A percentile compares a stretch with the other conserved stretches of the same genome.
Conservation (phyloP, 2,797 vertebrate species). For the Triplophysa bombifrons region DNA sequence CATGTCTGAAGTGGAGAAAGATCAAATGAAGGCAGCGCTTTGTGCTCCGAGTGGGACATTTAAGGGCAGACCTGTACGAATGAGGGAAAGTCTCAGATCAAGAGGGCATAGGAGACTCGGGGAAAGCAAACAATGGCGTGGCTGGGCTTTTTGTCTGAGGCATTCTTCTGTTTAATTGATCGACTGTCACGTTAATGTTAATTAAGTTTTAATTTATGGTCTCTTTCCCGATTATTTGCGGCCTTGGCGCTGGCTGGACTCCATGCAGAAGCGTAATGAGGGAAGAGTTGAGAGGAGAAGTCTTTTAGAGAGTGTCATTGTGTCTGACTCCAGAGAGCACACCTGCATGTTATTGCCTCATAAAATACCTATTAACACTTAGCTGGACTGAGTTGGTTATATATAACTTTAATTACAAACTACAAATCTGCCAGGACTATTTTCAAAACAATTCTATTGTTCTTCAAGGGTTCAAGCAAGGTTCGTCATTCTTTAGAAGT, state of each 20-base stretch:
- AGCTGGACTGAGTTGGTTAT: slow-evolving; percentile 66
- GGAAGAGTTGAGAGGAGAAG: slow-evolving; percentile 31
- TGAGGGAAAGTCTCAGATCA: slow-evolving; percentile 36
- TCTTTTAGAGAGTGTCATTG: slow-evolving; percentile 31
- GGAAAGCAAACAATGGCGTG: slow-evolving; percentile 41
- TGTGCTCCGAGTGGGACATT: slow-evolving; percentile 40
- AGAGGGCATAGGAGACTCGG: slow-evolving; percentile 19
- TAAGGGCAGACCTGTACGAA: slow-evolving; percentile 33
- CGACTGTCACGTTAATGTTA: slow-evolving; percentile 42
- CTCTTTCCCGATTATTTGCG: background rate
- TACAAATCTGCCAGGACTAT: slow-evolving; percentile 66
- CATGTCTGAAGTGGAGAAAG: slow-evolving; percentile 46
- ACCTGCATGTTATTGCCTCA: slow-evolving; percentile 65
- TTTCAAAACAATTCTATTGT: slow-evolving; percentile 64
- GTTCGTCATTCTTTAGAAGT: slow-evolving; percentile 65
- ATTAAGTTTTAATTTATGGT: slow-evolving; percentile 38
- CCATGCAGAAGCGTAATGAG: slow-evolving; percentile 20
- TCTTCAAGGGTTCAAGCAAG: slow-evolving; percentile 60
- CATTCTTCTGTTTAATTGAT: slow-evolving; percentile 30
- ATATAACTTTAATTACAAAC: slow-evolving; percentile 78
- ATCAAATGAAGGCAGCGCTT: slow-evolving; percentile 48
- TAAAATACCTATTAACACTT: slow-evolving; percentile 71
- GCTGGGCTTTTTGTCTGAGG: slow-evolving; percentile 9
- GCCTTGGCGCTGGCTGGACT: slow-evolving; percentile 19
- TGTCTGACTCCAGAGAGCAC: slow-evolving; percentile 49